These are phyloP conservation scores for Drosophila algonquin DNA, from an alignment of 2,888 invertebrate genomes.

Conservation along the genomic window DNA sequence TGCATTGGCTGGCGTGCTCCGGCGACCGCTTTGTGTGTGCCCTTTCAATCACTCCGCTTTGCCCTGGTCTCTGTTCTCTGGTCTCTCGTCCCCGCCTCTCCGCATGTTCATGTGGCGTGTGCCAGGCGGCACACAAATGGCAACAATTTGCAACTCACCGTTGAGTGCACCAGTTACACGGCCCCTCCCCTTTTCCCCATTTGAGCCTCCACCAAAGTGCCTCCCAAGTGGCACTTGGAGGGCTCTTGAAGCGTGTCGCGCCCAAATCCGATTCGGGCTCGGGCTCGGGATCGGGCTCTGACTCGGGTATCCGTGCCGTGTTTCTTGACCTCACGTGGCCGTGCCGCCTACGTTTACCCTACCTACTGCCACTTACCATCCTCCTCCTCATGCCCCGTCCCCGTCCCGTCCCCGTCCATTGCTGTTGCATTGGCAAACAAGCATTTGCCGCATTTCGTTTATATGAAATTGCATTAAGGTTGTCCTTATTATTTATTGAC, in stretches of 20 bases:
- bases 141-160: slow-evolving; percentile 25
- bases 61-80: not conserved
- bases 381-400: not conserved
- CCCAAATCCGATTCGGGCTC: not conserved
- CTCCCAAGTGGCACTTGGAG: slow-evolving; percentile 35
- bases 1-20: slow-evolving; percentile 59
- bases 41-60: not conserved
- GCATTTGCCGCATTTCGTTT: slow-evolving; percentile 48
- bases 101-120: not conserved
- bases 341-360: slow-evolving; percentile 3
- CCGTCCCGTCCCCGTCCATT: not conserved
- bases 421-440: slow-evolving; percentile 45
- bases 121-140: not conserved
- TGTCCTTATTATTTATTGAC: slow-evolving; percentile 78
- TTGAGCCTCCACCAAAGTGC: slow-evolving; percentile 35
- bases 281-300: not conserved
- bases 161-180: slow-evolving; percentile 10
- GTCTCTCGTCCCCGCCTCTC: no score
- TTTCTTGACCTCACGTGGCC: slow-evolving; percentile 34
- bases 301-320: slow-evolving; percentile 1
- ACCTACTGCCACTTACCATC: not conserved
- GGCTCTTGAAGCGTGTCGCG: slow-evolving; percentile 66
- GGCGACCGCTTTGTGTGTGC: slow-evolving; percentile 53
- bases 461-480: slow-evolving; percentile 77
- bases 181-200: not conserved